Evolutionary conservation across 2,797 vertebrate genomes (phyloP).

Genomic region (Chrysocyon brachyurus): DNA sequence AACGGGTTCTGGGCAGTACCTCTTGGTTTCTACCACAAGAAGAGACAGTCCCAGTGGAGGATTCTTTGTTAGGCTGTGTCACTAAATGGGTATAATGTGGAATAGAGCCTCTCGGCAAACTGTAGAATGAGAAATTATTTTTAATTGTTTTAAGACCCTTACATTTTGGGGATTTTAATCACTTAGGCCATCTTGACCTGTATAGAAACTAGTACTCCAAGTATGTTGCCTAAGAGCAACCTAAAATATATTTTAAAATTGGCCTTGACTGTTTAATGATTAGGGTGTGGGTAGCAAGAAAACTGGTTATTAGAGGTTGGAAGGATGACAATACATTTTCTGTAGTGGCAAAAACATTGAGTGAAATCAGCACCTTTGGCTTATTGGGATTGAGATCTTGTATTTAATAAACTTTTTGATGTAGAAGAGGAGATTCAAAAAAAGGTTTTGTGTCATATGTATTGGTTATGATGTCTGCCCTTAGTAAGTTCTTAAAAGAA

Average conservation of each 20-base stretch:
- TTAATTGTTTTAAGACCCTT: not conserved
- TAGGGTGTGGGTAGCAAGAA: not conserved
- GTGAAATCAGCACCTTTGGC: not conserved
- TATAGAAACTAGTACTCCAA: slow-evolving; percentile 1
- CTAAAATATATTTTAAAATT: not conserved
- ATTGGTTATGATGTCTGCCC: not conserved
- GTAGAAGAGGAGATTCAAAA: not conserved
- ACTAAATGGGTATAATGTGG: not conserved
- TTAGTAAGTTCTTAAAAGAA: not conserved
- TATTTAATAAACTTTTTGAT: not conserved
- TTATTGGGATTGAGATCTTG: not conserved
- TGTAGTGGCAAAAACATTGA: not conserved
- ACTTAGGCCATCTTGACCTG: not conserved
- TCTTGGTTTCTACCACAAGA: not conserved
- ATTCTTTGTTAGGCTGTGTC: not conserved
- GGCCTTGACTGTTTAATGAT: not conserved
- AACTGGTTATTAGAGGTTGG: not conserved
- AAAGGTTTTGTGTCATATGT: not conserved
- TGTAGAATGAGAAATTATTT: not conserved
- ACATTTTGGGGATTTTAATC: not conserved
- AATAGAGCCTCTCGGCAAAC: not conserved
- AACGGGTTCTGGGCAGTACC: not conserved
- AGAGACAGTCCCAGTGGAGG: not conserved
- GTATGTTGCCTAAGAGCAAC: not conserved
- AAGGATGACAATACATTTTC: not conserved